Conservation (phyloP, 37 sponge, comb jelly and placozoan species). For the Petrosia ficiformis region DNA sequence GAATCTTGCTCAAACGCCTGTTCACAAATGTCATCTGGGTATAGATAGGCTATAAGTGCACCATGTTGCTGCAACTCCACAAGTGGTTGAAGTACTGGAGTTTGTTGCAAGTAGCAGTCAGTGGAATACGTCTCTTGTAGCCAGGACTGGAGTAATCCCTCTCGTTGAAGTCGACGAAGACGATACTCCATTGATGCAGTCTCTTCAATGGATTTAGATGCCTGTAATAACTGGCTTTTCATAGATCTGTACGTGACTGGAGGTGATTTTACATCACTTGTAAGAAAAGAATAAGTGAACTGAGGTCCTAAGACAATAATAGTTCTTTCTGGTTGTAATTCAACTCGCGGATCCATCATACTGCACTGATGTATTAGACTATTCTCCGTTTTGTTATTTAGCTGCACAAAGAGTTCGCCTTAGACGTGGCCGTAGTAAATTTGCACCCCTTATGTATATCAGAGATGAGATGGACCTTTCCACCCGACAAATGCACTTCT, state of each 20-base stretch:
- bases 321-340: conserved; percentile 37
- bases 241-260: not conserved
- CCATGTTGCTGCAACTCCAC: conserved; percentile 36
- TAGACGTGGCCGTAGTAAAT: no score
- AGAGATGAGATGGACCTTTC: no score
- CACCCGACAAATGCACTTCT: no score
- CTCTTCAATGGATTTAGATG: not conserved
- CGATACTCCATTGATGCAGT: not conserved
- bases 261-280: not conserved
- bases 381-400: no score
- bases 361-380: no score
- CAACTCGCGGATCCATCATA: conserved; percentile 20
- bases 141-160: not conserved
- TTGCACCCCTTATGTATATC: no score
- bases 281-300: conserved; percentile 21
- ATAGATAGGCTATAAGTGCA: conserved; percentile 38
- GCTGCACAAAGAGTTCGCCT: no score
- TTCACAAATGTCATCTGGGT: conserved; percentile 28
- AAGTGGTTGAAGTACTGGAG: not conserved
- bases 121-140: no score
- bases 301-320: conserved; percentile 39
- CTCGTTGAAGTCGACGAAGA: conserved; percentile 22
- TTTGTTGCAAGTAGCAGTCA: conserved; percentile 7
- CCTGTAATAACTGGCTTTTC: not conserved
- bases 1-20: not conserved